Evolutionary conservation across 1,140 invertebrate genomes (phyloP), one percentile per base, ranked within the genome.

Genomic region (Pseudomyrmex sp.): DNA sequence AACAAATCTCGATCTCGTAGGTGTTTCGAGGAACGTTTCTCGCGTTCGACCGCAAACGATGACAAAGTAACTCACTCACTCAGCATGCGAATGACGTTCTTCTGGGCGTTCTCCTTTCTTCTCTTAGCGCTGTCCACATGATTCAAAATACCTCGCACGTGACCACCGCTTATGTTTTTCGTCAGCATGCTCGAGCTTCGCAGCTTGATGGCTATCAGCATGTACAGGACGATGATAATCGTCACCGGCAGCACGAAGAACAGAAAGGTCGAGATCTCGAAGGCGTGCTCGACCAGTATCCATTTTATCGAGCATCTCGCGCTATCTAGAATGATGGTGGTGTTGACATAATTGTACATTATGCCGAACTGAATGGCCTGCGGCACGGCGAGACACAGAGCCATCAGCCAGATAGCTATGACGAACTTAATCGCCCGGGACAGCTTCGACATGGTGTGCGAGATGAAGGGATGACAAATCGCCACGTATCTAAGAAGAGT

Each of bases 401-500:
- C 96, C 70, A 96, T 86, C 3, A 97, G 75, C 97, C 97, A 98
- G 88, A 97, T 96, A 15, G 93, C 94, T 8, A 97, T 92, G 13
- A 97, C 96, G 82, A 96, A 96, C 82, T 96, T 96, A 1, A 97
- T 95, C 0, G 96, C 97, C 69, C 97, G 93, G 10, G 96, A 97
- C 2, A 97, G 92, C 74, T 97, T 97, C 0, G 97, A 97, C 95
- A 98, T 97, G 1, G 97, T 98, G 91, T 98, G 98, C 0, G 97
- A 97, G 88, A 97, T 95, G 85, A 99, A 97, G 0, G 98, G 98
- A 92, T 98, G 97, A 93, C 98, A 99, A 86, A 99, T 99, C 15
- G 98, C 98, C 20, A 99, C 96, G 93, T 99, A 99, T 65, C 99
- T 95, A 85, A 15, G 88, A 58, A 59, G 9, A 63, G 46, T 54